Conservation (phyloP, 2,888 invertebrate genomes). For the Itoplectis maculator region DNA sequence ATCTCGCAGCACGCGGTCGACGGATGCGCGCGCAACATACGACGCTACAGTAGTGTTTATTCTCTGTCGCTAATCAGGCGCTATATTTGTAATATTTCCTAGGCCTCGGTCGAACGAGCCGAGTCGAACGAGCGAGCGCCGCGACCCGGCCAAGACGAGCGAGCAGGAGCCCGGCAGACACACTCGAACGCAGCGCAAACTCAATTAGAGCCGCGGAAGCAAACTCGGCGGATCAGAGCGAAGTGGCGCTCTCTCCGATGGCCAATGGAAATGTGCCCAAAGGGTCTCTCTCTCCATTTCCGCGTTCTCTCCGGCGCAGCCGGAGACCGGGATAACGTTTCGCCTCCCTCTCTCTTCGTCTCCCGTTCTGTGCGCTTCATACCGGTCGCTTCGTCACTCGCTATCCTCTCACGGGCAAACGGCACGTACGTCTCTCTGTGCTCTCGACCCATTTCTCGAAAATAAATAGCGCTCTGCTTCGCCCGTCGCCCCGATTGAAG, state of each 20-base stretch:
- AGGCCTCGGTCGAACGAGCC: conserved; percentile 13
- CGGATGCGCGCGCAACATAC: conserved; percentile 1
- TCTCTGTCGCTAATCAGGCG: conserved; percentile 62
- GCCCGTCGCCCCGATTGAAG: conserved; percentile 13
- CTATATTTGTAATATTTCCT: conserved; percentile 66
- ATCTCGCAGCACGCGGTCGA: conserved; percentile 2
- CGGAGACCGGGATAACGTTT: conserved; percentile 6
- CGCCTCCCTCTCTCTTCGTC: conserved; percentile 21
- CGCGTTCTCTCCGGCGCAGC: conserved; percentile 20
- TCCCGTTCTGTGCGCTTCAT: conserved; percentile 7
- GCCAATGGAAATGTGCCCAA: conserved; percentile 67
- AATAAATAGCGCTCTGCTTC: conserved; percentile 50
- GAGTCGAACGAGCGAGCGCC: no score
- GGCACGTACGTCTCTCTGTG: conserved; percentile 39
- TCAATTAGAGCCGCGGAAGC: conserved; percentile 70
- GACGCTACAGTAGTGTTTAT: conserved; percentile 72
- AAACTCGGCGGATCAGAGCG: conserved; percentile 65
- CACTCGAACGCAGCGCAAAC: conserved; percentile 71
- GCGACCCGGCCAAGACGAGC: conserved; percentile 22
- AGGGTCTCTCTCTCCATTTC: conserved; percentile 44
- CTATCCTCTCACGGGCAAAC: conserved; percentile 31
- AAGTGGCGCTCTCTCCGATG: conserved; percentile 67
- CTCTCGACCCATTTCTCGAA: conserved; percentile 60
- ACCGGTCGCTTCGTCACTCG: conserved; percentile 9
- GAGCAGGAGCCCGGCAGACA: conserved; percentile 49